Evolutionary conservation across 2,797 vertebrate species (phyloP), one percentile per base, ranked within the genome.

Genomic region (Pteropus rufus): DNA sequence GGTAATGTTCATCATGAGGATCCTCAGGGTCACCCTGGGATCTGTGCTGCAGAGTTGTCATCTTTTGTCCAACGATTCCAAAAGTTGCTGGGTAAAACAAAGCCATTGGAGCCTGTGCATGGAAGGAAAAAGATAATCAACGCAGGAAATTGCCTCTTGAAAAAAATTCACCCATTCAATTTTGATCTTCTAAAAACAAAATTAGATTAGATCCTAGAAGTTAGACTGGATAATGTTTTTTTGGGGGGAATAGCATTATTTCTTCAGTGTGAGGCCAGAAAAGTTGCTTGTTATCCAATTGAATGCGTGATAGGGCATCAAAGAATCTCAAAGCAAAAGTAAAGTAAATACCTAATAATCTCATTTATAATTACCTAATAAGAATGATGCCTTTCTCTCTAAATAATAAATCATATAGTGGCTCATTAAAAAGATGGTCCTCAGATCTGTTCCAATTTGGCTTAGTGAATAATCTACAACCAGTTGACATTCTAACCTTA

Each of bases 1-100:
- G 98, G 97, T 99, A 99, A 97, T 99, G 99, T 21, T 99, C 99
- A 97, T 99, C 99, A 2, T 99, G 99, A 46, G 99, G 99, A 93
- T 99, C 99, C 93, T 99, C 99, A 0, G 99, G 98, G 87, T 99
- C 99, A 0, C 99, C 99, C 95, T 99, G 99, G 11, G 99, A 99
- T 64, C 99, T 99, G 97, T 99, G 99, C 94, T 99, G 99, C 93
- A 99, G 98, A 62, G 98, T 98, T 6, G 99, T 99, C 99, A 99
- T 99, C 98, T 99, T 99, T 98, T 99, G 99, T 85, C 99, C 99
- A 69, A 99, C 99, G 5, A 99, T 99, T 93, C 99, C 99, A 98
- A 99, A 99, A 2, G 99, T 99, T 80, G 99, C 99, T 0, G 99
- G 99, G 97, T 99, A 99, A 98, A 99, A 99, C 46, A 99, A 97